Percentiles rank a stretch among this genome's conserved stretches.
phyloP scores from a whole-genome alignment of 2,888 invertebrate genomes.

The Tachystola acroxantha region DNA sequence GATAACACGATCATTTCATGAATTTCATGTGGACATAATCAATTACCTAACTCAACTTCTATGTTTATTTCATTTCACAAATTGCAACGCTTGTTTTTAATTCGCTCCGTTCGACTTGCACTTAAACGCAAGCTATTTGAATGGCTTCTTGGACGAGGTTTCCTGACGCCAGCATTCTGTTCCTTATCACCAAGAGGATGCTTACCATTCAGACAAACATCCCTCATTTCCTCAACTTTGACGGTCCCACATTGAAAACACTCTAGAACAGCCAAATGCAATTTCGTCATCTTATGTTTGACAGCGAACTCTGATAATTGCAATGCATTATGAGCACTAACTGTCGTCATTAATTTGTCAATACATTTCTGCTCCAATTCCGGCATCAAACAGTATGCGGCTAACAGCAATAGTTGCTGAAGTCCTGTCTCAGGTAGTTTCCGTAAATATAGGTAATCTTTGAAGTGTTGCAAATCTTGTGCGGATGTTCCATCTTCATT shows the following conservation, averaged over 20 bases:
- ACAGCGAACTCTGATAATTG: slow-evolving; percentile 6
- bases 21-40: too few species aligned
- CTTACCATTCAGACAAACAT: background rate
- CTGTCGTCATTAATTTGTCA: background rate
- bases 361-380: slow-evolving; percentile 3
- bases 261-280: slow-evolving; percentile 9
- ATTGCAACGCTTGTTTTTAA: too few species aligned
- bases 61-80: too few species aligned
- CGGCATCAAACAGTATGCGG: slow-evolving; percentile 2
- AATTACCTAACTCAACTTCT: too few species aligned
- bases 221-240: slow-evolving; percentile 7
- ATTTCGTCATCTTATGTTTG: slow-evolving; percentile 4
- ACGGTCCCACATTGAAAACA: slow-evolving; percentile 4
- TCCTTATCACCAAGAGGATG: background rate
- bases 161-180: too few species aligned
- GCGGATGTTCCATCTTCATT: background rate
- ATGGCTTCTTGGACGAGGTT: background rate
- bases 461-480: background rate
- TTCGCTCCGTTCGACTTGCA: too few species aligned
- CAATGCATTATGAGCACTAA: slow-evolving; percentile 2
- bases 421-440: slow-evolving; percentile 1
- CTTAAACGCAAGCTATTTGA: background rate
- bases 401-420: background rate
- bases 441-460: slow-evolving; percentile 3
- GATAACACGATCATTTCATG: too few species aligned